These are phyloP conservation scores for Ectobius pallidus DNA, from an alignment of 2,888 invertebrate genomes.

Conservation along the genomic window DNA sequence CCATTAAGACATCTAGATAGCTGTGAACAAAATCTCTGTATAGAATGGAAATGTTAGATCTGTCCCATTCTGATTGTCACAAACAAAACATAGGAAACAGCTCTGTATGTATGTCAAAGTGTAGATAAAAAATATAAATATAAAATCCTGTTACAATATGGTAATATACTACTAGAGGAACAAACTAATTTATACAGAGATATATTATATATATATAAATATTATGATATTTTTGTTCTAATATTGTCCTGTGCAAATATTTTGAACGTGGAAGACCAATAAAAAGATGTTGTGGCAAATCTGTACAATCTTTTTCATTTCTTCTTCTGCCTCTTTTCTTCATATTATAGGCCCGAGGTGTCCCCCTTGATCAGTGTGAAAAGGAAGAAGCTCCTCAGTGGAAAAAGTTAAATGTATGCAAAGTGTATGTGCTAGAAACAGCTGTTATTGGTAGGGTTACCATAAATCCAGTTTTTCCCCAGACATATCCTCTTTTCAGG, in stretches of 20 bases:
- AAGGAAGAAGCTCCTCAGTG: too few relatives aligned
- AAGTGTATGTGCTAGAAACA: too few relatives aligned
- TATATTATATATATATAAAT: too few relatives aligned
- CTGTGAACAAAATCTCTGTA: too few relatives aligned
- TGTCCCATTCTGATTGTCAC: background rate
- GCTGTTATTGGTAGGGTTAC: too few relatives aligned
- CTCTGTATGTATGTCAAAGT: background rate
- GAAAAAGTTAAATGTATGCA: too few relatives aligned
- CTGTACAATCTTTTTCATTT: background rate
- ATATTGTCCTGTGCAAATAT: background rate
- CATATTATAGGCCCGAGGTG: too few relatives aligned
- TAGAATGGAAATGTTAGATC: too few relatives aligned
- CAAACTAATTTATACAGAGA: background rate
- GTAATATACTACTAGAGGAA: background rate
- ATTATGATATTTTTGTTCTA: background rate
- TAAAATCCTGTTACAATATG: background rate
- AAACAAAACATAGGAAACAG: background rate
- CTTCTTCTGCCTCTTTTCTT: background rate
- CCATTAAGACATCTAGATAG: too few relatives aligned
- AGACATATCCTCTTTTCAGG: too few relatives aligned
- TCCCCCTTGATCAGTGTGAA: too few relatives aligned
- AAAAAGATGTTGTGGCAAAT: background rate
- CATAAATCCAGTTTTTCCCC: too few relatives aligned
- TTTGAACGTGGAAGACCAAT: background rate
- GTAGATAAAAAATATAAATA: background rate